Percentiles rank a stretch among this genome's conserved stretches.
Conservation (phyloP, 2,113 vertebrate genomes). For the Zosterops japonicus region DNA sequence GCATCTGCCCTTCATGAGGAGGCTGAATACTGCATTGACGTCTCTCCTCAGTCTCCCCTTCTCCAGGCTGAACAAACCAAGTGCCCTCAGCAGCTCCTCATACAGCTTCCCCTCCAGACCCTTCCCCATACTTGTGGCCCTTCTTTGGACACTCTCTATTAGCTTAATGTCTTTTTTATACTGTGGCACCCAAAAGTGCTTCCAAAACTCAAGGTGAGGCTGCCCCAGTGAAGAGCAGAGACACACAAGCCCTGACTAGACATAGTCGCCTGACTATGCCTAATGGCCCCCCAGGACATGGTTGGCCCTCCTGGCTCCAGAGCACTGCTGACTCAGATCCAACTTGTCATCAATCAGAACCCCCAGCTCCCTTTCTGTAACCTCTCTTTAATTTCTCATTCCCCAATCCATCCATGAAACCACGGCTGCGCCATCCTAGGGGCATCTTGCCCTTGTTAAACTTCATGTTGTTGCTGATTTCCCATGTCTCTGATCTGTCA, state of each 20-base stretch:
- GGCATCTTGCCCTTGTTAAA: not conserved
- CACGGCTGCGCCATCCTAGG: rapidly evolving
- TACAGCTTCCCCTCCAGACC: not conserved
- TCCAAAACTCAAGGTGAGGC: not conserved
- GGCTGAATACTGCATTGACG: not conserved
- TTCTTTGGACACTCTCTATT: not conserved
- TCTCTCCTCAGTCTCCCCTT: not conserved
- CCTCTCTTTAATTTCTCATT: not conserved
- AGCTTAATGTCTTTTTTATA: not conserved
- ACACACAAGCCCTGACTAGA: not conserved
- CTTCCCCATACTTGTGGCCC: not conserved
- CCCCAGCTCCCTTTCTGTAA: not conserved
- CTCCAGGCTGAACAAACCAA: not conserved
- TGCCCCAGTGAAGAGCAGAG: not conserved
- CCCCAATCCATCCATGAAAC: not conserved
- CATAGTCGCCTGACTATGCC: rapidly evolving
- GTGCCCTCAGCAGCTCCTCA: not conserved
- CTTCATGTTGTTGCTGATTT: not conserved
- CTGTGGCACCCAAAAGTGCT: not conserved
- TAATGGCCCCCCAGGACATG: not conserved
- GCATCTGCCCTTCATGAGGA: not conserved
- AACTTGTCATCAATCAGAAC: not conserved
- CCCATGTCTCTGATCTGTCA: not conserved
- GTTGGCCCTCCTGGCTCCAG: not conserved
- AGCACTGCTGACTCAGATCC: not conserved